Evolutionary conservation across 2,888 invertebrate genomes (phyloP).

Genomic region (Xestobium rufovillosum): DNA sequence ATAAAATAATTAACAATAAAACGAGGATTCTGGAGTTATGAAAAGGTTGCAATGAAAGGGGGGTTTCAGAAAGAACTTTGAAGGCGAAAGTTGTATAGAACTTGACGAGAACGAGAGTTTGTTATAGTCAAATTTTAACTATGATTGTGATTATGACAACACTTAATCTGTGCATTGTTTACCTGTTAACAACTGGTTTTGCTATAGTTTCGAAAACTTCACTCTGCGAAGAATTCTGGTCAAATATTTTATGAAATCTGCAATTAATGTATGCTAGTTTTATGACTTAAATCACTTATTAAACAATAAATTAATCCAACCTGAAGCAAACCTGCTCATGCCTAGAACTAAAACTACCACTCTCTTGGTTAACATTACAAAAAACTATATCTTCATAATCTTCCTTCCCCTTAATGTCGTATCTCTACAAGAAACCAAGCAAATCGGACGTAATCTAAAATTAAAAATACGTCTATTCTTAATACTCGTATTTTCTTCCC

Average conservation of each 20-base stretch:
- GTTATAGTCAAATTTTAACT: constrained; percentile 7
- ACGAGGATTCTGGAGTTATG: background rate
- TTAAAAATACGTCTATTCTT: background rate
- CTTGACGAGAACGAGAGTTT: background rate
- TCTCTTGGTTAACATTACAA: too few species aligned
- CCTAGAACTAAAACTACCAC: too few species aligned
- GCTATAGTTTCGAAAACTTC: constrained; percentile 44
- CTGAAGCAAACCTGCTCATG: too few species aligned
- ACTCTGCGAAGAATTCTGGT: constrained; percentile 37
- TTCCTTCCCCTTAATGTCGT: background rate
- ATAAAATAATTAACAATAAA: too few species aligned
- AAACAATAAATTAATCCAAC: too few species aligned
- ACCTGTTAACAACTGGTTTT: constrained; percentile 47
- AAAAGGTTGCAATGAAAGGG: constrained; percentile 10
- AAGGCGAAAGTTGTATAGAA: too few species aligned
- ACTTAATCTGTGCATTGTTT: constrained; percentile 17
- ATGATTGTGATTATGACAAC: constrained; percentile 3
- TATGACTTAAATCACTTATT: too few species aligned
- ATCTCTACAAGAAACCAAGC: too few species aligned
- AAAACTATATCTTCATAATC: background rate
- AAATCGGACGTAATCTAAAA: background rate
- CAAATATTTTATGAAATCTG: constrained; percentile 46
- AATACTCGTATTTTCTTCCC: background rate
- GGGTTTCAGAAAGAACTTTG: background rate
- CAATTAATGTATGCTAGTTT: constrained; percentile 21